Percentiles rank a stretch among this genome's conserved stretches.
Evolutionary conservation across 2,113 vertebrate species (phyloP).

Genomic region (Tyrannus savana): DNA sequence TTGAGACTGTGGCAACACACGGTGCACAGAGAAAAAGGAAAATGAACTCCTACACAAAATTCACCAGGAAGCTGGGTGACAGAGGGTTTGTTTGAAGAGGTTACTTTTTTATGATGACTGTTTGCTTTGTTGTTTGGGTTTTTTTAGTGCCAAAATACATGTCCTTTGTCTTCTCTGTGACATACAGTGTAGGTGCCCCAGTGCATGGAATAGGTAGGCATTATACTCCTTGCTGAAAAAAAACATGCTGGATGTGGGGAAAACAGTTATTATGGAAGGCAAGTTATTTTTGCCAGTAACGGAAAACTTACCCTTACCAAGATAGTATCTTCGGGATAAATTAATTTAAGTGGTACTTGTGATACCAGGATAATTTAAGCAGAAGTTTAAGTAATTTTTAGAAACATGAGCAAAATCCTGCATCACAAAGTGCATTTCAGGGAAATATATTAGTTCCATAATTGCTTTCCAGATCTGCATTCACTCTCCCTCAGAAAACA

Average conservation of each 20-base stretch:
- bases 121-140: background rate
- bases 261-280: background rate
- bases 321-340: background rate
- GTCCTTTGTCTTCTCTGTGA: background rate
- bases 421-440: constrained; percentile 14
- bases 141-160: background rate
- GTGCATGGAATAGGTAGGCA: background rate
- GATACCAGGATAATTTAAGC: background rate
- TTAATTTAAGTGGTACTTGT: background rate
- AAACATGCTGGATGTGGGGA: background rate
- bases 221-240: background rate
- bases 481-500: background rate
- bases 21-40: background rate
- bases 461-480: constrained; percentile 3
- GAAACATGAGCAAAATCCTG: constrained; percentile 29
- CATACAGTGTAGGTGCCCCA: background rate
- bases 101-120: background rate
- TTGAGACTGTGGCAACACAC: background rate
- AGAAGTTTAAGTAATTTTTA: constrained; percentile 20
- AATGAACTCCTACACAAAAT: background rate
- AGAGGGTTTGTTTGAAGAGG: constrained; percentile 13
- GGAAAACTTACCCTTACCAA: background rate
- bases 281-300: background rate
- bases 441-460: background rate
- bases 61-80: background rate